Evolutionary conservation across 64 coral and sea anemone species (phyloP).

Genomic region (Dendronephthya gigantea): DNA sequence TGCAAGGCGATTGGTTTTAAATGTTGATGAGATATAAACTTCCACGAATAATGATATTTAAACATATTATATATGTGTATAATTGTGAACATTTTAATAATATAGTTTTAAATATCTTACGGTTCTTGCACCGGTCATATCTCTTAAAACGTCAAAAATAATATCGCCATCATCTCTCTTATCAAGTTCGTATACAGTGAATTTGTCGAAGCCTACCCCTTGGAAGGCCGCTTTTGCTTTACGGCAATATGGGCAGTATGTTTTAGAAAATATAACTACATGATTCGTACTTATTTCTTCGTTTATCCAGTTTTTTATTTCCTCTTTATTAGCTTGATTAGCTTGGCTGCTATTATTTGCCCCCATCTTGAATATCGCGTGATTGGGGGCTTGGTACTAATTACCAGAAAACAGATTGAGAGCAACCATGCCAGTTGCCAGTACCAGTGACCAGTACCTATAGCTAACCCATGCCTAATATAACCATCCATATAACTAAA

Average conservation of each 20-base stretch:
- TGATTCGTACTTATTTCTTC: neutral
- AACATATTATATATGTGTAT: neutral
- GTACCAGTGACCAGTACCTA: too few relatives aligned
- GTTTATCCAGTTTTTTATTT: neutral
- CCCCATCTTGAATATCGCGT: slow-evolving; percentile 1
- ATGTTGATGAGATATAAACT: too few relatives aligned
- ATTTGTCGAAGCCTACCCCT: neutral
- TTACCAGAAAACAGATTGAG: too few relatives aligned
- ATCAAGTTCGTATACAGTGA: neutral
- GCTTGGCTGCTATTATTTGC: neutral
- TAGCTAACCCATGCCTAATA: too few relatives aligned
- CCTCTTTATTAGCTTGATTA: neutral
- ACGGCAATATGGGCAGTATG: neutral
- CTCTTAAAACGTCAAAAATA: neutral
- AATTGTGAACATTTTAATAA: neutral
- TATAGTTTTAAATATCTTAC: too few relatives aligned
- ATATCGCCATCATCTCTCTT: neutral
- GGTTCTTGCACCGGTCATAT: slow-evolving; percentile 2
- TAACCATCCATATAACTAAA: too few relatives aligned
- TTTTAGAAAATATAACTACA: slow-evolving; percentile 1
- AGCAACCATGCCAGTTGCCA: too few relatives aligned
- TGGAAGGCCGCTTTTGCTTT: neutral
- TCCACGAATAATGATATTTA: neutral
- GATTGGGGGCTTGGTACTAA: neutral
- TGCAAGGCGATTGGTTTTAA: too few relatives aligned